These are phyloP conservation scores for Tenthredo distinguenda DNA, from an alignment of 2,888 invertebrate species.

Conservation along the genomic window DNA sequence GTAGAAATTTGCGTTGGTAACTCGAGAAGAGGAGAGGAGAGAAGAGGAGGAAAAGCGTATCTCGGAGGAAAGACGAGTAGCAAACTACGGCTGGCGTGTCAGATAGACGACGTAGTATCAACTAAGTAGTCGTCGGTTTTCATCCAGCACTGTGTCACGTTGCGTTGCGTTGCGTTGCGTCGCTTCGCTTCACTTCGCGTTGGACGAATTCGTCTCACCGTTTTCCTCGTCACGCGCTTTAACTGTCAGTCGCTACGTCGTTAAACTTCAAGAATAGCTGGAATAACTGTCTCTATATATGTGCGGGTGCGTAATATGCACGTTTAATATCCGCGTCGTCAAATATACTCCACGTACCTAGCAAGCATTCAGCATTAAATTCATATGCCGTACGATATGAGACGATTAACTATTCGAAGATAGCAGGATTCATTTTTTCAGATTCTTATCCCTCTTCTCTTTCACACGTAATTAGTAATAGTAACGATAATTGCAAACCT, in stretches of 20 bases:
- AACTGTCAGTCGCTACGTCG: slow-evolving; percentile 29
- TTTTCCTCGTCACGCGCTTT: not conserved
- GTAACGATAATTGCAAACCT: not conserved
- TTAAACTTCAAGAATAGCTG: slow-evolving; percentile 14
- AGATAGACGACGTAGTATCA: slow-evolving; percentile 21
- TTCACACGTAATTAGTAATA: not conserved
- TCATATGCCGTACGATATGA: not conserved
- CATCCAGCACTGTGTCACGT: not conserved
- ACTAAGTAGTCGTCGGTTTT: slow-evolving; percentile 38
- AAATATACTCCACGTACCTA: not conserved
- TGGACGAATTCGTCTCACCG: slow-evolving; percentile 8
- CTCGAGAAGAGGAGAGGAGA: not conserved
- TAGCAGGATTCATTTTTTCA: not conserved
- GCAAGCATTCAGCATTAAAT: not conserved
- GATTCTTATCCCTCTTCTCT: not conserved
- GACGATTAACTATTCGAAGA: not conserved
- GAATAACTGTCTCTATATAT: not conserved
- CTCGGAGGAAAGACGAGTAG: not conserved
- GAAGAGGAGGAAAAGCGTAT: not conserved
- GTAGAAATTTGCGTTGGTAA: slow-evolving; percentile 25
- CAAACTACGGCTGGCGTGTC: slow-evolving; percentile 28
- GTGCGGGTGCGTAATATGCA: not conserved
- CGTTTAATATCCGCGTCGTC: not conserved
- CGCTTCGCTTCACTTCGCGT: not conserved
- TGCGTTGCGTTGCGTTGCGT: not conserved